phyloP scores from a whole-genome alignment of 2,113 vertebrate species.

The Oreochromis spilurus region DNA sequence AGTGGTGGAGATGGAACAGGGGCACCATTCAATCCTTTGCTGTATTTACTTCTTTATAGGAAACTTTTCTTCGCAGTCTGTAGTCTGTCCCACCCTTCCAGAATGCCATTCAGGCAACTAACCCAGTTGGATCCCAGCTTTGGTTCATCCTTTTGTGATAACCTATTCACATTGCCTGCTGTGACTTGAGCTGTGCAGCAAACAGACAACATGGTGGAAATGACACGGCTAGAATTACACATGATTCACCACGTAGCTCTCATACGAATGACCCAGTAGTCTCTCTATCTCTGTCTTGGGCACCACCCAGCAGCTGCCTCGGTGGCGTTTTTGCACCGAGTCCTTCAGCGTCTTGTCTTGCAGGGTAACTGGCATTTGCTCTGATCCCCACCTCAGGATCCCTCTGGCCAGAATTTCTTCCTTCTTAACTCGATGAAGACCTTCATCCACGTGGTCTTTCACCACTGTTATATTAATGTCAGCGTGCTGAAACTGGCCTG shows the following conservation, averaged over 20 bases:
- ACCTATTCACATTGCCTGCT: neutral
- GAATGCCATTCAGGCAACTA: neutral
- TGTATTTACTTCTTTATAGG: neutral
- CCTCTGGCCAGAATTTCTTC: conserved; percentile 17
- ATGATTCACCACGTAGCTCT: conserved; percentile 69
- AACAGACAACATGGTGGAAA: neutral
- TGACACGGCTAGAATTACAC: conserved; percentile 19
- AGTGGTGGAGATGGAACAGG: neutral
- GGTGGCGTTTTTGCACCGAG: conserved; percentile 58
- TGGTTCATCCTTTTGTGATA: conserved; percentile 9
- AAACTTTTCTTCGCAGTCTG: neutral
- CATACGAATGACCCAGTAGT: conserved; percentile 73
- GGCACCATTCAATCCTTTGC: neutral
- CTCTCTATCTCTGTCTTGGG: conserved; percentile 66
- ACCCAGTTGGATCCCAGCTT: neutral
- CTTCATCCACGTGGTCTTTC: neutral
- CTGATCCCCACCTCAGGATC: conserved; percentile 52
- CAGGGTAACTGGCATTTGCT: conserved; percentile 61
- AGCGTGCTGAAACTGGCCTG: conserved; percentile 78
- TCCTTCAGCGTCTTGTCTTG: conserved; percentile 78
- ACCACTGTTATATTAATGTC: conserved; percentile 56
- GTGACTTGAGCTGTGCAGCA: conserved; percentile 7
- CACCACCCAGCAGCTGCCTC: conserved; percentile 76
- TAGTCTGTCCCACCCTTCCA: neutral
- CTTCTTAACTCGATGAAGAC: neutral